Base-by-base conservation (phyloP, 2,888 invertebrate genomes). In the Fragum sueziense region DNA sequence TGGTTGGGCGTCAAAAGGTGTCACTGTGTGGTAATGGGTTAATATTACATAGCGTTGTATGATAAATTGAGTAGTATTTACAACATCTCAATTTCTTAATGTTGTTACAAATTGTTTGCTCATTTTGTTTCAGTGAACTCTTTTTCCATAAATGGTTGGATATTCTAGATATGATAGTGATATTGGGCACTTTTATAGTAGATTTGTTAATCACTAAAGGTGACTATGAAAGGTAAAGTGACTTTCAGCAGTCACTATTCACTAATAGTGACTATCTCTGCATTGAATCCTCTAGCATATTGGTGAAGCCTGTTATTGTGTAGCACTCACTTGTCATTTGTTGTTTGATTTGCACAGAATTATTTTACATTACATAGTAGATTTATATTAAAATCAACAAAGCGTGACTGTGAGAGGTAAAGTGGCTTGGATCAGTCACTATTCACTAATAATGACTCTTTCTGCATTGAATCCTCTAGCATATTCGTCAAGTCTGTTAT, bases 161-260 rank as follows among this genome's bases (percentile, higher is more conserved):
- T 85, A 87, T 93, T 11, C 76, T 94, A n/a, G 94, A 94, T 86
- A 91, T 93, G 78, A 85, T 92, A n/a, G 91, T 94, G 29, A 92
- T 94, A 11, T 62, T 93, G 0, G 79, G 92, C 7, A 93, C 93
- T 2, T 93, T 94, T 80, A 86, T 93, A 51, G 87, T 94, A 17
- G 92, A 93, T 72, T 86, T 94, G 33, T 88, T 93, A 25, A 91
- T 93, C 75, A 87, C 92, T 65, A 74, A 67, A 73, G 80, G 20
- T 65, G 88, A 89, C 33, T 91, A 90, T 83, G 90, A 88, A 52
- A 91, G 90, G 92, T 93, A 87, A 27, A 47, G 4, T 47, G n/a
- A 47, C 20, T 2, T n/a, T 27, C 31, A 31, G 47, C 3, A 9
- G 14, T 37, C 14, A 14, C 7, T 47, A 47, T 14, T 47, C 47